Evolutionary conservation across 2,888 invertebrate genomes (phyloP).

Genomic region (Eupithecia abbreviata): DNA sequence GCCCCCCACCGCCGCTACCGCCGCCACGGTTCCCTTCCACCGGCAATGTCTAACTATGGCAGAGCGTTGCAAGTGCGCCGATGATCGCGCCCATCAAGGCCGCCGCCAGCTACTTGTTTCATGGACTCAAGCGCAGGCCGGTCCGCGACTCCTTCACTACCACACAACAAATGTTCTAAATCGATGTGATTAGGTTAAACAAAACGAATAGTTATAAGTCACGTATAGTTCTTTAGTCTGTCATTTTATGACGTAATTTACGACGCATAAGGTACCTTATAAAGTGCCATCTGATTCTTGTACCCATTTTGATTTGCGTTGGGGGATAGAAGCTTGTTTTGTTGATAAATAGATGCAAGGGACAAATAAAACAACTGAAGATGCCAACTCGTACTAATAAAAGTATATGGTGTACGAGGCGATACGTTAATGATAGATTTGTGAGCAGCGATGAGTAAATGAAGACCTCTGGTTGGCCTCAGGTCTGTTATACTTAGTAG

Average conservation of each 20-base stretch:
- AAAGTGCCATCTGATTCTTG: constrained; percentile 76
- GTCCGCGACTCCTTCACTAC: constrained; percentile 77
- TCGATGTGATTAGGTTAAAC: constrained; percentile 81
- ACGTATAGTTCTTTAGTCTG: constrained; percentile 80
- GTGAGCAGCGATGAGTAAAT: neutral
- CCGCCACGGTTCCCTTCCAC: constrained; percentile 91
- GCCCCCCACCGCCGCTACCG: constrained; percentile 92
- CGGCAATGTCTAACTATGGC: constrained; percentile 91
- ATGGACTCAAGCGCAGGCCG: constrained; percentile 85
- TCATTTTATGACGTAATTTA: constrained; percentile 81
- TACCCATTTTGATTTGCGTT: constrained; percentile 75
- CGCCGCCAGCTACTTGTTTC: constrained; percentile 87
- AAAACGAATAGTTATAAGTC: constrained; percentile 77
- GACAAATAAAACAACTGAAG: constrained; percentile 23
- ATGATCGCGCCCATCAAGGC: constrained; percentile 86
- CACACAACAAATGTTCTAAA: constrained; percentile 84
- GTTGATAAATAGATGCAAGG: constrained; percentile 18
- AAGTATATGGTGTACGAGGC: neutral
- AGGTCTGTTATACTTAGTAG: constrained; percentile 4
- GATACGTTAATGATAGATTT: neutral
- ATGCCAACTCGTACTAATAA: constrained; percentile 40
- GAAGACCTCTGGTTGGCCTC: neutral
- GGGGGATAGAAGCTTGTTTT: constrained; percentile 43
- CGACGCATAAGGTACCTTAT: constrained; percentile 73
- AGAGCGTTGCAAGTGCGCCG: constrained; percentile 84